Evolutionary conservation across 2,888 invertebrate genomes (phyloP).

Genomic region (Atrina japonica): DNA sequence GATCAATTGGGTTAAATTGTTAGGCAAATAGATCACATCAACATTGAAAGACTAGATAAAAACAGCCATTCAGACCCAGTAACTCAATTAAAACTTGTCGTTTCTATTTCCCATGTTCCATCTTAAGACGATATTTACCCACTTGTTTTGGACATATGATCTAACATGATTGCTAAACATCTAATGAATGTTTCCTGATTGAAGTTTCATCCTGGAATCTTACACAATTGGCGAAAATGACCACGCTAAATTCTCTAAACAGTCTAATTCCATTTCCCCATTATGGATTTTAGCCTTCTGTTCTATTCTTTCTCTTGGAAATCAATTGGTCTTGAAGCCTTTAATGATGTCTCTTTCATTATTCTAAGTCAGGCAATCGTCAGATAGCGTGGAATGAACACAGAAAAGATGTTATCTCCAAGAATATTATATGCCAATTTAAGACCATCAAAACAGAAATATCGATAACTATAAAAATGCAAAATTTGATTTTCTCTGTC

Average conservation of each 20-base stretch:
- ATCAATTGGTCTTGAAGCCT: conserved; percentile 29
- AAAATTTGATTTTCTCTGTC: conserved; percentile 5
- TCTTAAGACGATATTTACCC: conserved; percentile 7
- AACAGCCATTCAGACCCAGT: conserved; percentile 22
- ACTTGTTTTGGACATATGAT: conserved; percentile 12
- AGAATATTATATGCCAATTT: too few species aligned
- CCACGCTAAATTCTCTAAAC: conserved; percentile 30
- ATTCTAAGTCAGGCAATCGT: conserved; percentile 24
- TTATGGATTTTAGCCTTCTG: conserved; percentile 10
- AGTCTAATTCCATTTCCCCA: conserved; percentile 39
- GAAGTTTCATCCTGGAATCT: conserved; percentile 24
- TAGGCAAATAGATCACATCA: conserved; percentile 6
- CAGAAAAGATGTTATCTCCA: too few species aligned
- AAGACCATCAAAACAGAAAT: too few species aligned
- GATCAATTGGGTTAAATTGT: conserved; percentile 25
- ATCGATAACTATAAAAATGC: too few species aligned
- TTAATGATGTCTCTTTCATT: conserved; percentile 36
- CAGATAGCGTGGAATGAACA: too few species aligned
- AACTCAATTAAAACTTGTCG: conserved; percentile 36
- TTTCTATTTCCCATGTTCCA: conserved; percentile 31
- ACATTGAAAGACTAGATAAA: conserved; percentile 20
- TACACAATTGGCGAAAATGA: conserved; percentile 43
- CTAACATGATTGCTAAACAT: conserved; percentile 24
- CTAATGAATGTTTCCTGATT: conserved; percentile 33
- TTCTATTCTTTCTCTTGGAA: conserved; percentile 12